These are phyloP conservation scores for Pycnonotus jocosus DNA, from an alignment of 2,113 vertebrate genomes.

Conservation along the genomic window DNA sequence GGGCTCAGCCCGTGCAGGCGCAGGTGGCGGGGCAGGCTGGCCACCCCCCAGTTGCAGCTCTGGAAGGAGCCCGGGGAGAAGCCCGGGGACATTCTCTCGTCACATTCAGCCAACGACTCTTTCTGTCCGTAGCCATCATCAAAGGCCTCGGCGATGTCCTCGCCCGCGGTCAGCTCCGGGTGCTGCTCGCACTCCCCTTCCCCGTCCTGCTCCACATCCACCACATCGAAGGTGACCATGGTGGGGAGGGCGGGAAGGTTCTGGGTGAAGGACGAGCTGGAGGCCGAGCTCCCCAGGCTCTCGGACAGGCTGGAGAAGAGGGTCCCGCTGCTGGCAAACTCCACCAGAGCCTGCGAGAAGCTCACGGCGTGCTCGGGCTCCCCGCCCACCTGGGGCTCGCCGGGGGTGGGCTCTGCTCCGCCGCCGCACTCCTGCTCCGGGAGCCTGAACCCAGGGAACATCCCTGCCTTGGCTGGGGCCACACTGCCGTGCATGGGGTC, in stretches of 20 bases:
- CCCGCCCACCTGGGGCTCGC: not conserved
- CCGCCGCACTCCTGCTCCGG: fast-evolving
- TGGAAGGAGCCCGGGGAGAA: slow-evolving; percentile 72
- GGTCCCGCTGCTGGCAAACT: slow-evolving; percentile 86
- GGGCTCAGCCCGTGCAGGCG: slow-evolving; percentile 78
- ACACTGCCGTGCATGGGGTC: not conserved
- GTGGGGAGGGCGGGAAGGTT: slow-evolving; percentile 88
- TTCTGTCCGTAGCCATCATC: slow-evolving; percentile 86
- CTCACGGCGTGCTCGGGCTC: slow-evolving; percentile 84
- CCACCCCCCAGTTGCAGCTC: slow-evolving; percentile 82
- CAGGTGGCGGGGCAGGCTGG: slow-evolving; percentile 88
- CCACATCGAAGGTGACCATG: slow-evolving; percentile 95
- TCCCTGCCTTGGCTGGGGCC: not conserved
- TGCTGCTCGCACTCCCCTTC: slow-evolving; percentile 92
- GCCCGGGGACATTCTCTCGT: slow-evolving; percentile 80
- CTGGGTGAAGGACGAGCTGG: slow-evolving; percentile 82
- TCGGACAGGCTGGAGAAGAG: slow-evolving; percentile 83
- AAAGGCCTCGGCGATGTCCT: slow-evolving; percentile 85
- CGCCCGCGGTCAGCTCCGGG: slow-evolving; percentile 82
- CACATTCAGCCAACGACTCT: slow-evolving; percentile 84
- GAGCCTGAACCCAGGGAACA: slow-evolving; percentile 46
- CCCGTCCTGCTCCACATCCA: slow-evolving; percentile 91
- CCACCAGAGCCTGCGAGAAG: slow-evolving; percentile 91
- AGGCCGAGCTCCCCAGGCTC: slow-evolving; percentile 76
- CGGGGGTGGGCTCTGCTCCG: not conserved